phyloP scores from a whole-genome alignment of 2,113 vertebrate genomes.

The Sialia sialis region DNA sequence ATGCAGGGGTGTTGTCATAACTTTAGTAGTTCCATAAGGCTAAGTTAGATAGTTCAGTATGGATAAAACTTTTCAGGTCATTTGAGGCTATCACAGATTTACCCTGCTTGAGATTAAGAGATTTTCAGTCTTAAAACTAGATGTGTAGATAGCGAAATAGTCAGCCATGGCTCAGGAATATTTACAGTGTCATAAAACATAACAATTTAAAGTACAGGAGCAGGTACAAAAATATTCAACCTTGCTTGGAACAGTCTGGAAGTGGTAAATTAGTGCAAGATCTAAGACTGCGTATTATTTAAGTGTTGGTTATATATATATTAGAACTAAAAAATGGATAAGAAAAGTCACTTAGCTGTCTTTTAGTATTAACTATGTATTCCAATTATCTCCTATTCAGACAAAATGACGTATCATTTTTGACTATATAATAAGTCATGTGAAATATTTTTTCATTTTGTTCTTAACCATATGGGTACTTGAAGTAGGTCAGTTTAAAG shows the following conservation, averaged over 20 bases:
- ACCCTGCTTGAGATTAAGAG: not conserved
- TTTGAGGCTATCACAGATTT: not conserved
- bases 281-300: not conserved
- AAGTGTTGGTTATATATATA: not conserved
- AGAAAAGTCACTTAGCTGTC: not conserved
- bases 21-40: not conserved
- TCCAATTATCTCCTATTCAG: not conserved
- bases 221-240: not conserved
- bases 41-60: not conserved
- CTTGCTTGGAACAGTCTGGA: not conserved
- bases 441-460: not conserved
- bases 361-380: not conserved
- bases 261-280: not conserved
- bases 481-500: not conserved
- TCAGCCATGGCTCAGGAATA: not conserved
- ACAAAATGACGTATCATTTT: conserved; percentile 13
- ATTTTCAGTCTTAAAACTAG: not conserved
- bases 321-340: not conserved
- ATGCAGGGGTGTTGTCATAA: not conserved
- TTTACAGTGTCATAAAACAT: not conserved
- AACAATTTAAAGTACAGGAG: not conserved
- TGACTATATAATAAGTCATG: not conserved
- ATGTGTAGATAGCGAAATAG: not conserved
- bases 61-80: not conserved
- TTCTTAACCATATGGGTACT: not conserved